Evolutionary conservation across 1,140 invertebrate species (phyloP).

Genomic region (Drosophila pseudoananassae): DNA sequence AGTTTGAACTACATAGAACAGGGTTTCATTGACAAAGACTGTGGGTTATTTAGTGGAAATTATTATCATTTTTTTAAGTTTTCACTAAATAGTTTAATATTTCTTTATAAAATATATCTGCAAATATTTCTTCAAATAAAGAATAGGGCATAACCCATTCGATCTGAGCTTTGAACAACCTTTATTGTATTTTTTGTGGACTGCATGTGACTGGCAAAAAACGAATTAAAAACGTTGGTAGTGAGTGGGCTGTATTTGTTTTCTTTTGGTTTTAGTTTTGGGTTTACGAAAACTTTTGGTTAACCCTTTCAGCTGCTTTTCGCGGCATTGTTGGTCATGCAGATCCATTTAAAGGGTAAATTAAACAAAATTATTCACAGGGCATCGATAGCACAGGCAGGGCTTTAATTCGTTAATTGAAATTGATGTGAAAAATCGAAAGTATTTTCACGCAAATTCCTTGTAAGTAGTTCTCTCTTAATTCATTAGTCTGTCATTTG

Average conservation of each 20-base stretch:
- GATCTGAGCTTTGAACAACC: neutral
- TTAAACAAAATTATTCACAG: constrained; percentile 61
- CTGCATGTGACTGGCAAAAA: constrained; percentile 61
- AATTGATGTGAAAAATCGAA: constrained; percentile 46
- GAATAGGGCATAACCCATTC: constrained; percentile 19
- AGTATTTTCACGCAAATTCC: constrained; percentile 41
- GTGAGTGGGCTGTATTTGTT: constrained; percentile 49
- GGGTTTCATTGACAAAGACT: neutral
- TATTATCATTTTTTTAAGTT: neutral
- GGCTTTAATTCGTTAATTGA: constrained; percentile 54
- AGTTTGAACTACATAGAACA: constrained; percentile 14
- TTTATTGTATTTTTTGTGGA: constrained; percentile 27
- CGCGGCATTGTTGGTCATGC: constrained; percentile 49
- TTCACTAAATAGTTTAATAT: neutral
- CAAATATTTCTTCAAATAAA: neutral
- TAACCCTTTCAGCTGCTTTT: constrained; percentile 43
- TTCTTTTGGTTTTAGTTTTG: constrained; percentile 49
- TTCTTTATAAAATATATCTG: neutral
- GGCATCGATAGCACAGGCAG: neutral
- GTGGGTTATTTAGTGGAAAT: no score
- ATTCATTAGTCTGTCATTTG: constrained; percentile 71
- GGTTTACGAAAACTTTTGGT: constrained; percentile 47
- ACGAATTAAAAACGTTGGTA: constrained; percentile 5
- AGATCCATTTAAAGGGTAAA: constrained; percentile 45
- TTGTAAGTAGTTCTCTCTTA: constrained; percentile 63